These are phyloP conservation scores for Microplitis mediator DNA, from an alignment of 1,140 invertebrate genomes.

Conservation along the genomic window DNA sequence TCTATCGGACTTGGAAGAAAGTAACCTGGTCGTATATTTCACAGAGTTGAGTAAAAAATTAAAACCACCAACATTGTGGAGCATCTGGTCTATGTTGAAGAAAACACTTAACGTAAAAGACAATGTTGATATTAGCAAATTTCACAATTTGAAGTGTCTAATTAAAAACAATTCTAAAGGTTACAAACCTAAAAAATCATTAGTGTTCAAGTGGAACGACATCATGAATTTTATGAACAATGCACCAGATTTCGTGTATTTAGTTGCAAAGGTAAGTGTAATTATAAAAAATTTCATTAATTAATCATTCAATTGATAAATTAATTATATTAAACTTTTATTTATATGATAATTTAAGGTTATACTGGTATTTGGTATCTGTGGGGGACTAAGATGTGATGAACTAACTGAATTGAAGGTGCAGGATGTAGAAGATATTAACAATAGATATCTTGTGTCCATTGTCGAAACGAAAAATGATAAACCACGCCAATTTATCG, in stretches of 20 bases:
- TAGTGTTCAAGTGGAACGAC: too few species aligned
- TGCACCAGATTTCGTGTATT: too few species aligned
- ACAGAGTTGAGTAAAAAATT: neutral
- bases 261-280: too few species aligned
- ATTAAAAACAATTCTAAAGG: too few species aligned
- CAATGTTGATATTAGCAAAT: neutral
- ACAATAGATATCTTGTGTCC: neutral
- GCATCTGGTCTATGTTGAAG: neutral
- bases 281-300: too few species aligned
- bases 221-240: too few species aligned
- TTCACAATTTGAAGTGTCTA: neutral
- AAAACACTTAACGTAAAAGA: neutral
- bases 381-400: neutral
- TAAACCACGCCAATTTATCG: slow-evolving; percentile 5
- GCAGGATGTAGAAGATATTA: neutral
- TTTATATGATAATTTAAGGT: neutral
- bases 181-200: too few species aligned
- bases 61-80: neutral
- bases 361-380: neutral
- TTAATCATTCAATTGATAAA: too few species aligned
- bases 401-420: neutral
- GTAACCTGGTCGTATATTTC: slow-evolving; percentile 2
- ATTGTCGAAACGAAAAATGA: slow-evolving; percentile 11
- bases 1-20: slow-evolving; percentile 5
- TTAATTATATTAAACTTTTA: too few species aligned